phyloP scores from a whole-genome alignment of 2,888 invertebrate species.

The Drosophila stalkeri region DNA sequence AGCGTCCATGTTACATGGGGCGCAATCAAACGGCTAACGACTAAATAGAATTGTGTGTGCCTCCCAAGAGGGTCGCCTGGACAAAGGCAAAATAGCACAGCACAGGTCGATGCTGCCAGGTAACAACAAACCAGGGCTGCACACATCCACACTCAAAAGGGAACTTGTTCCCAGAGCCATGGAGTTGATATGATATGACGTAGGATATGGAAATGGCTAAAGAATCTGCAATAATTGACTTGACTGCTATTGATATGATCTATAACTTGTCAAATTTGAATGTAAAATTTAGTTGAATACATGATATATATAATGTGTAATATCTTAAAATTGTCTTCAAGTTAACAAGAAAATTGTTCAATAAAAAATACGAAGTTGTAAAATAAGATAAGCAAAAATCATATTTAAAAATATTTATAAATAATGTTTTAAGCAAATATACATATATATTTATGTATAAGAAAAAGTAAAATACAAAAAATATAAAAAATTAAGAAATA shows the following conservation, averaged over 20 bases:
- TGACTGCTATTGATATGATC: not conserved
- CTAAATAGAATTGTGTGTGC: constrained; percentile 69
- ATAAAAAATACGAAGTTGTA: too few species aligned
- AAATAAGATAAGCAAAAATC: too few species aligned
- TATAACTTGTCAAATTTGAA: not conserved
- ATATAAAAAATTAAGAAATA: too few species aligned
- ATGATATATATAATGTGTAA: not conserved
- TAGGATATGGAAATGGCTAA: not conserved
- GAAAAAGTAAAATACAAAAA: too few species aligned
- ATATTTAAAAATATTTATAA: too few species aligned
- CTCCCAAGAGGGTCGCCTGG: constrained; percentile 5
- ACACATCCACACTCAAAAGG: not conserved
- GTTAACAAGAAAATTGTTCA: too few species aligned
- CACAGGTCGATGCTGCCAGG: constrained; percentile 19
- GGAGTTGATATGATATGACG: not conserved
- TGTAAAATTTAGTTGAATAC: not conserved
- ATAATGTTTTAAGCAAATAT: too few species aligned
- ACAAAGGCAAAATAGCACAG: not conserved
- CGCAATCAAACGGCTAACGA: constrained; percentile 78
- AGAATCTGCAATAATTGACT: not conserved
- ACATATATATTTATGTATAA: too few species aligned
- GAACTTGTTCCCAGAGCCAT: not conserved
- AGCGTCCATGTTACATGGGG: constrained; percentile 73
- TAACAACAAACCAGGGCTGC: constrained; percentile 26
- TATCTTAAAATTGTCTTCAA: too few species aligned